phyloP scores from a whole-genome alignment of 92 coral and sea anemone species.

The Epizoanthus ramosus region DNA sequence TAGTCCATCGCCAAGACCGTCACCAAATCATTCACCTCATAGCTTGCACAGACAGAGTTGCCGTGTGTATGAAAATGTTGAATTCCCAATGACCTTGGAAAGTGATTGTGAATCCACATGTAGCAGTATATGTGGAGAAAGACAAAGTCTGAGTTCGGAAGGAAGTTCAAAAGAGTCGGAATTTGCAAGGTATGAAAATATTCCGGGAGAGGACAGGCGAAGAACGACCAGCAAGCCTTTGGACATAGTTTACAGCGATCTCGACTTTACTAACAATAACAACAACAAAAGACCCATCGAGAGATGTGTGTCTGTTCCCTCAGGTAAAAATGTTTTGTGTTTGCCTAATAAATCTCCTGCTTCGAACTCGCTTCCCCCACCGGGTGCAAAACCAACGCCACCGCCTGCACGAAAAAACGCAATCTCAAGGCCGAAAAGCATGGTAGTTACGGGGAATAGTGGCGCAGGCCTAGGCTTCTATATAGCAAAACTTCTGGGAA shows the following conservation, averaged over 20 bases:
- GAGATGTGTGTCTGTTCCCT: slow-evolving; percentile 42
- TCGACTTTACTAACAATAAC: slow-evolving; percentile 60
- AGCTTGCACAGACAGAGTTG: slow-evolving; percentile 38
- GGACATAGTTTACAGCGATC: slow-evolving; percentile 92
- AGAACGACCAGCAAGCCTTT: slow-evolving; percentile 78
- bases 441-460: slow-evolving; percentile 47
- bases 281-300: slow-evolving; percentile 39
- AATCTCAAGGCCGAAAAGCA: slow-evolving; percentile 74
- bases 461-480: slow-evolving; percentile 75
- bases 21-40: slow-evolving; percentile 65
- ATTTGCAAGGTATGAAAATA: slow-evolving; percentile 71
- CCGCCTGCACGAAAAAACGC: slow-evolving; percentile 55
- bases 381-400: slow-evolving; percentile 48
- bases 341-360: neutral
- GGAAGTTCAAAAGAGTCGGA: slow-evolving; percentile 52
- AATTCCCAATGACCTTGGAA: slow-evolving; percentile 58
- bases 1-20: slow-evolving; percentile 59
- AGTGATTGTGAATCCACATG: slow-evolving; percentile 68
- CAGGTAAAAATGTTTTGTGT: neutral
- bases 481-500: slow-evolving; percentile 80
- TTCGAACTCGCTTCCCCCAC: slow-evolving; percentile 60
- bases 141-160: slow-evolving; percentile 63
- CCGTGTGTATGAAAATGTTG: slow-evolving; percentile 74
- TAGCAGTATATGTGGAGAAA: slow-evolving; percentile 67
- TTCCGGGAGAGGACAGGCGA: slow-evolving; percentile 44